phyloP scores from a whole-genome alignment of 2,113 vertebrate species.

The Brachirus orientalis region DNA sequence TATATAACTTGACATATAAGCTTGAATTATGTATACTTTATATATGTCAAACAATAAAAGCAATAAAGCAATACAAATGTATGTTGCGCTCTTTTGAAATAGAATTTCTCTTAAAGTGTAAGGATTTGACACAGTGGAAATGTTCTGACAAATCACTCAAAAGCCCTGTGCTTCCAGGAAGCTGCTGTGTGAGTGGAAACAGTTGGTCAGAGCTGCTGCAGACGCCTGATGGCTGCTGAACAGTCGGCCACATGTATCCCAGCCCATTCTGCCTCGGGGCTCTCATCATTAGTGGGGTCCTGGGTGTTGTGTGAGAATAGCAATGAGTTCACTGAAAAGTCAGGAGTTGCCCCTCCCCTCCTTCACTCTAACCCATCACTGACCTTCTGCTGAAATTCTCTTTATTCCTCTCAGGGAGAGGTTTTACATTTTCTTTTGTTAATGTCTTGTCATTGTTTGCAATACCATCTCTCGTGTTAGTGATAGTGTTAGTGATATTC shows the following conservation, averaged over 20 bases:
- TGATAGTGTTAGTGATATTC: background rate
- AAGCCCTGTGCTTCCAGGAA: slow-evolving; percentile 41
- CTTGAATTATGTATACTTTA: no score
- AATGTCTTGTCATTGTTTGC: background rate
- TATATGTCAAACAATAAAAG: no score
- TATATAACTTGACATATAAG: no score
- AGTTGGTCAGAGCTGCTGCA: slow-evolving; percentile 52
- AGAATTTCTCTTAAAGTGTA: slow-evolving; percentile 22
- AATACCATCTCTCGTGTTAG: background rate
- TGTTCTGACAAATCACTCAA: slow-evolving; percentile 44
- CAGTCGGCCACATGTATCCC: slow-evolving; percentile 48
- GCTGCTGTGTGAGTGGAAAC: slow-evolving; percentile 62
- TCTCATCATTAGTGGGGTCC: slow-evolving; percentile 67
- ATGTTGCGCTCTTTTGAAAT: background rate
- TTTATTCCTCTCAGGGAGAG: background rate
- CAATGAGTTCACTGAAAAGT: slow-evolving; percentile 74
- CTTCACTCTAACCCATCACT: slow-evolving; percentile 22
- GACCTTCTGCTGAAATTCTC: slow-evolving; percentile 37
- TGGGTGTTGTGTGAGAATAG: slow-evolving; percentile 61
- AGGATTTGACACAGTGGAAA: slow-evolving; percentile 37
- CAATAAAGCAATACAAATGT: no score
- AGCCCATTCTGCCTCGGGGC: slow-evolving; percentile 64
- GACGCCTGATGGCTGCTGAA: slow-evolving; percentile 60
- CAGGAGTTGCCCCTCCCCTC: slow-evolving; percentile 33
- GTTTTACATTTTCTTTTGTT: slow-evolving; percentile 22